Evolutionary conservation across 2,888 invertebrate genomes (phyloP).

Genomic region (Liposcelis brunnea): DNA sequence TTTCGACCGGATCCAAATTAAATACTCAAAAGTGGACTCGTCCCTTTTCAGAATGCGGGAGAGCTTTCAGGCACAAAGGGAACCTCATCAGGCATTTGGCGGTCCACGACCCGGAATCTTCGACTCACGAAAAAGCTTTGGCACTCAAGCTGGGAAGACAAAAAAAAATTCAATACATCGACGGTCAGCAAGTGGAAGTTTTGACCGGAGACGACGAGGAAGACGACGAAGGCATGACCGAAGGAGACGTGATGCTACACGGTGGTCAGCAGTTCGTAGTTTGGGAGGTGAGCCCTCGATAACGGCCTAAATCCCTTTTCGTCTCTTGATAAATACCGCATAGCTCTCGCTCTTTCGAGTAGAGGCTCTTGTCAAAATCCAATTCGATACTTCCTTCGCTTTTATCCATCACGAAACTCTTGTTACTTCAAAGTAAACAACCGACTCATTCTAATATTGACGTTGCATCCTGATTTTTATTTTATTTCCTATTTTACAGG

Average conservation of each 20-base stretch:
- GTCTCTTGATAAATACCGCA: no score
- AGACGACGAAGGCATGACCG: constrained; percentile 26
- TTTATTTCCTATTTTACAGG: no score
- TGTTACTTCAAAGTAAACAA: constrained; percentile 45
- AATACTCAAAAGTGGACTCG: neutral
- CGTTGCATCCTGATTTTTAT: no score
- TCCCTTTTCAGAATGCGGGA: constrained; percentile 21
- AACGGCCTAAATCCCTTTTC: no score
- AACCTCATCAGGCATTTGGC: constrained; percentile 85
- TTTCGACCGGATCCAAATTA: constrained; percentile 36
- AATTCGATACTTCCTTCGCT: no score
- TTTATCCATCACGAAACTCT: no score
- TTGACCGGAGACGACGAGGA: constrained; percentile 18
- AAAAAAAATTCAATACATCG: constrained; percentile 51
- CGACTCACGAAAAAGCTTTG: constrained; percentile 51
- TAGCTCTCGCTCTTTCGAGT: no score
- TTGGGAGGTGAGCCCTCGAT: no score
- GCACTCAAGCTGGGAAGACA: constrained; percentile 64
- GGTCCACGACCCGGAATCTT: constrained; percentile 72
- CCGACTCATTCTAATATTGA: constrained; percentile 38
- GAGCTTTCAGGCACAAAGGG: constrained; percentile 59
- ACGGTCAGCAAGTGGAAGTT: constrained; percentile 28
- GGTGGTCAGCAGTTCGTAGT: constrained; percentile 74
- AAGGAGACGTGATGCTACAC: constrained; percentile 47
- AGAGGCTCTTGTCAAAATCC: no score